Percentiles rank a stretch among this genome's conserved stretches.
Conservation (phyloP, 2,113 vertebrate species). For the Cyprinus carpio region DNA sequence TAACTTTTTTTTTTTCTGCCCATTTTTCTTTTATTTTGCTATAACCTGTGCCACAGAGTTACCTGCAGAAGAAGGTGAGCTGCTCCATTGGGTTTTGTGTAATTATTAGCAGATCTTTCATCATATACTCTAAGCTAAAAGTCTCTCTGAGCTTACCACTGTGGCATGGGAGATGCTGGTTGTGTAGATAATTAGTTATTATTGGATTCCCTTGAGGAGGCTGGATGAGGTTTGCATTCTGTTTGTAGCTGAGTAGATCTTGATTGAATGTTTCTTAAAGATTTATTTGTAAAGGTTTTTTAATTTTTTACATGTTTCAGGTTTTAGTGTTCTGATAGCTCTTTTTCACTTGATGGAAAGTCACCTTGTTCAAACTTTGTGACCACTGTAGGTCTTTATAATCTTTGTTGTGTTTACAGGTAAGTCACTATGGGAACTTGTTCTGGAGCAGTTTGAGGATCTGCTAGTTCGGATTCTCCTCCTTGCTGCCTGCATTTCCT, state of each 20-base stretch:
- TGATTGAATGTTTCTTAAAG: slow-evolving; percentile 11
- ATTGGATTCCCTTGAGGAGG: slow-evolving; percentile 31
- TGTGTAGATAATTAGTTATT: slow-evolving; percentile 46
- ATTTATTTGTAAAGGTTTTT: background rate
- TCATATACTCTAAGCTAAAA: slow-evolving; percentile 20
- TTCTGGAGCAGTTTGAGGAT: slow-evolving; percentile 81
- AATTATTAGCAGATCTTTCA: slow-evolving; percentile 43
- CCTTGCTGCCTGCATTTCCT: slow-evolving; percentile 80
- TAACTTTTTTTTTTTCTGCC: slow-evolving; percentile 11
- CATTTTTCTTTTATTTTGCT: slow-evolving; percentile 31
- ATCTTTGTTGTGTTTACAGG: slow-evolving; percentile 63
- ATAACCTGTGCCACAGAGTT: slow-evolving; percentile 65
- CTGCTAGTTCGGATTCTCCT: slow-evolving; percentile 78
- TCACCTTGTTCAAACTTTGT: slow-evolving; percentile 27
- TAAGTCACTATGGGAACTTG: slow-evolving; percentile 79
- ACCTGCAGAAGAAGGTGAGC: slow-evolving; percentile 79
- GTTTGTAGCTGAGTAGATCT: background rate
- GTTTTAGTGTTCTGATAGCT: background rate
- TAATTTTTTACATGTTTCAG: no score
- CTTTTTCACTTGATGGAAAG: background rate
- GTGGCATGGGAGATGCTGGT: slow-evolving; percentile 28
- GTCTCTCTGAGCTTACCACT: slow-evolving; percentile 14
- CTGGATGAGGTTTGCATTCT: background rate
- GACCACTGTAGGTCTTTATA: background rate
- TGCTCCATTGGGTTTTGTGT: background rate